Percentiles rank a stretch among this genome's conserved stretches.
phyloP scores from a whole-genome alignment of 2,797 vertebrate species.

The Limosa lapponica region DNA sequence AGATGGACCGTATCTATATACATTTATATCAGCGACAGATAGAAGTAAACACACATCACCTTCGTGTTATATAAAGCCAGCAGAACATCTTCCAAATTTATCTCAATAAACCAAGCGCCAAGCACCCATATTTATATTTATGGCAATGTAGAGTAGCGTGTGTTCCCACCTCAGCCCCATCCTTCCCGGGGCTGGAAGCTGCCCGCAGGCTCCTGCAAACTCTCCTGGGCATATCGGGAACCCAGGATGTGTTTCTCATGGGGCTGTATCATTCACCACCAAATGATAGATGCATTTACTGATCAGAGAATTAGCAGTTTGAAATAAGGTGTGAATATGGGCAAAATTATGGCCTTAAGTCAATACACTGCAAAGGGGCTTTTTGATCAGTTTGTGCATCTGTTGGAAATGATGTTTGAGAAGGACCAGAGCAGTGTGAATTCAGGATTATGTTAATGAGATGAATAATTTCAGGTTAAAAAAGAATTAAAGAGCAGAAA shows the following conservation, averaged over 20 bases:
- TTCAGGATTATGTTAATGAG: conserved; percentile 59
- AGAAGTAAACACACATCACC: rapidly evolving
- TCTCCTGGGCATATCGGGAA: background rate
- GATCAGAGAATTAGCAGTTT: background rate
- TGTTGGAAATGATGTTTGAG: conserved; percentile 23
- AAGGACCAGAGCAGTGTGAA: background rate
- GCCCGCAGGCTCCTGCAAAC: background rate
- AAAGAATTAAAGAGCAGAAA: conserved; percentile 47
- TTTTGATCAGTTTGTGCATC: conserved; percentile 14
- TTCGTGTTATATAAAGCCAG: background rate
- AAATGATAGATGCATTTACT: background rate
- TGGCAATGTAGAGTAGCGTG: rapidly evolving
- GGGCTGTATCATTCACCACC: background rate
- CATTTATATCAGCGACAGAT: background rate
- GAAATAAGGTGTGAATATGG: background rate
- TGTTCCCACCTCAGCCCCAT: background rate
- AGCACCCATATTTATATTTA: background rate
- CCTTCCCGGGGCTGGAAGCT: background rate
- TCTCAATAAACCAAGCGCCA: background rate
- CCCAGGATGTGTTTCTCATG: background rate
- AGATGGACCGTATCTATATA: background rate
- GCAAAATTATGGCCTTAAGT: background rate
- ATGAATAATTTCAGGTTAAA: conserved; percentile 55
- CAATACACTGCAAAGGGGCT: background rate
- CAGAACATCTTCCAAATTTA: background rate